A percentile compares a stretch with the other conserved stretches of the same genome.
These are phyloP conservation scores for Matsumyia berberina DNA, from an alignment of 2,888 invertebrate genomes.

Conservation along the genomic window DNA sequence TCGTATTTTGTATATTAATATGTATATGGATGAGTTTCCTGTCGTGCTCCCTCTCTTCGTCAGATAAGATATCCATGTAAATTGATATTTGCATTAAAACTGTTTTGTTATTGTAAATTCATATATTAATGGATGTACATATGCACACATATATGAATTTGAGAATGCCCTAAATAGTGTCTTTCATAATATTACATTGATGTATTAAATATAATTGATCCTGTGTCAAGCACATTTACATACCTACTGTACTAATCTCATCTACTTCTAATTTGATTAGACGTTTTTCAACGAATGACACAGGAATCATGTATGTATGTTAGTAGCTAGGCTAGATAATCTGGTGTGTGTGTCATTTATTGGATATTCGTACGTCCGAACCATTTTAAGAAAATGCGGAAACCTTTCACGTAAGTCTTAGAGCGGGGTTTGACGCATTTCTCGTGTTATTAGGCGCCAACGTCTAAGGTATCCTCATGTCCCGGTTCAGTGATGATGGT, in stretches of 20 bases:
- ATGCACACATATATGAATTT: slow-evolving; percentile 26
- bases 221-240: slow-evolving; percentile 50
- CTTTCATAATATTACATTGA: slow-evolving; percentile 44
- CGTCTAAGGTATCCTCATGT: slow-evolving; percentile 85
- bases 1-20: slow-evolving; percentile 39
- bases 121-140: slow-evolving; percentile 52
- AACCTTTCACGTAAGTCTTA: slow-evolving; percentile 12
- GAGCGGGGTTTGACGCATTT: slow-evolving; percentile 15
- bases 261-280: slow-evolving; percentile 1
- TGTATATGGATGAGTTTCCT: slow-evolving; percentile 66
- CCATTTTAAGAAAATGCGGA: slow-evolving; percentile 11
- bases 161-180: slow-evolving; percentile 72
- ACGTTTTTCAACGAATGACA: slow-evolving; percentile 20
- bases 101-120: slow-evolving; percentile 55
- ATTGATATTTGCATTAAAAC: slow-evolving; percentile 54
- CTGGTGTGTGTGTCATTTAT: slow-evolving; percentile 23
- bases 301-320: slow-evolving; percentile 13
- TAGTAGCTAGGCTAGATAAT: slow-evolving; percentile 20
- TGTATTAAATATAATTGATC: slow-evolving; percentile 38
- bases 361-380: slow-evolving; percentile 2
- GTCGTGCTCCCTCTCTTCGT: slow-evolving; percentile 47
- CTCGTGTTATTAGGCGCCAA: slow-evolving; percentile 1
- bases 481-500: slow-evolving; percentile 87
- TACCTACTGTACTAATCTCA: slow-evolving; percentile 11
- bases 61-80: slow-evolving; percentile 54